Base-by-base conservation (phyloP, 2,113 vertebrate species). In the Oriolus oriolus region DNA sequence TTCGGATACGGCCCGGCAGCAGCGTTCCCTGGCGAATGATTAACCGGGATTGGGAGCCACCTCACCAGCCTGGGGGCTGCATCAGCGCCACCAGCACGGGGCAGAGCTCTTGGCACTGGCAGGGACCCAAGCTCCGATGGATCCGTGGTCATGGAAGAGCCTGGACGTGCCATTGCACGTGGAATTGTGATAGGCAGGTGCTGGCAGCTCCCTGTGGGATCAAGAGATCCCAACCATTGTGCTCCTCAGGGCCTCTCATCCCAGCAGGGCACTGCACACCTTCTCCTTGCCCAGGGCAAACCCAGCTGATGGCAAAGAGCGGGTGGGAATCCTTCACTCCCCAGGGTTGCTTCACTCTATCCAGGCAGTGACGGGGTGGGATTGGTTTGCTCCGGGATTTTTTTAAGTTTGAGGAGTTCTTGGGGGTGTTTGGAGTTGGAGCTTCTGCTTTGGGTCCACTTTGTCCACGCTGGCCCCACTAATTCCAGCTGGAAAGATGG, bases 161-260 rank as follows among this genome's bases (percentile, higher is more conserved):
- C 59, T 2, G 20, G 91, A 68, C 0, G 1, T 24, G 83, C 70
- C 13, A 0, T 0, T 7, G 42, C 68, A 49, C 0, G 3, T 21
- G 8, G 3, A 60, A 42, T 33, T 7, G 18, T 1, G 39, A 41
- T 12, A 41, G 31, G 56, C 4, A 31, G 27, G 21, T 9, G 64
- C 66, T 69, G 45, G 27, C 60, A 70, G 87, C 33, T 26, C 11
- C 54, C 60, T 5, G 27, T 8, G 60, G 78, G 60, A 86, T 23
- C 5, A 21, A 12, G 33, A 50, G 45, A 52, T 61, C 0, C 8
- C 78, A 33, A 27, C 44, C 18, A 16, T 3, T 9, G 4, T 1
- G 1, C n/a, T 50, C 60, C 89, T 4, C 1, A 89, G 66, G 57
- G 33, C 68, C 10, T 10, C 49, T 23, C 45, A 7, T 11, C 47